Evolutionary conservation across 1,140 invertebrate species (phyloP).

Genomic region (Neodiprion pinetum): DNA sequence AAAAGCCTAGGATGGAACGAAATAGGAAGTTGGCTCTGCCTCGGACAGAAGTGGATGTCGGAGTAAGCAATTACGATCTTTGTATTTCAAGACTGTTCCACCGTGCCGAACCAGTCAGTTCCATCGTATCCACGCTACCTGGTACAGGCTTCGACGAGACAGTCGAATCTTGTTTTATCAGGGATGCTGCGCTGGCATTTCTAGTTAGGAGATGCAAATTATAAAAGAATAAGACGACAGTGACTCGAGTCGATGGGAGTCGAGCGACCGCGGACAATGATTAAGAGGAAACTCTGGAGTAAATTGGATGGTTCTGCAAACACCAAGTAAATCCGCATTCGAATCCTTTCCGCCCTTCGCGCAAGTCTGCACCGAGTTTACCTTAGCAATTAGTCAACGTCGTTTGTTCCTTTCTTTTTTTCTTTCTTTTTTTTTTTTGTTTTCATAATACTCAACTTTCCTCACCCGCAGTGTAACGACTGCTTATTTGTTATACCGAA

Average conservation of each 20-base stretch:
- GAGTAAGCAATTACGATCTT: slow-evolving; percentile 2
- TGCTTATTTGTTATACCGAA: too few species aligned
- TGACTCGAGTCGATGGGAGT: neutral
- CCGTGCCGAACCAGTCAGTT: neutral
- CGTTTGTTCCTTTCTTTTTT: too few species aligned
- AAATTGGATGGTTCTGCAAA: slow-evolving; percentile 2
- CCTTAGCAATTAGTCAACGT: neutral
- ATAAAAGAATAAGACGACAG: slow-evolving; percentile 5
- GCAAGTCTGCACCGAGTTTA: neutral
- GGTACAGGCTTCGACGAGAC: neutral
- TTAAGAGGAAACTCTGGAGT: slow-evolving; percentile 2
- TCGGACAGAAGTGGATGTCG: neutral
- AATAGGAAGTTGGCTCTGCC: neutral
- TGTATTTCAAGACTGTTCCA: neutral
- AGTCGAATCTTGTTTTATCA: neutral
- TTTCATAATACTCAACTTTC: too few species aligned
- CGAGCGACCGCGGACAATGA: neutral
- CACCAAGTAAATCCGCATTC: neutral
- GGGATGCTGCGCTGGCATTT: neutral
- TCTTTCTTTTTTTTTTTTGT: too few species aligned
- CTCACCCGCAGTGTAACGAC: too few species aligned
- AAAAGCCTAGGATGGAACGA: neutral
- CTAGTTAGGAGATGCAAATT: slow-evolving; percentile 5
- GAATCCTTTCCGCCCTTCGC: too few species aligned
- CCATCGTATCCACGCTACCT: neutral